phyloP scores from a whole-genome alignment of 2,888 invertebrate species.

The Lepidocyrtoides sp. region DNA sequence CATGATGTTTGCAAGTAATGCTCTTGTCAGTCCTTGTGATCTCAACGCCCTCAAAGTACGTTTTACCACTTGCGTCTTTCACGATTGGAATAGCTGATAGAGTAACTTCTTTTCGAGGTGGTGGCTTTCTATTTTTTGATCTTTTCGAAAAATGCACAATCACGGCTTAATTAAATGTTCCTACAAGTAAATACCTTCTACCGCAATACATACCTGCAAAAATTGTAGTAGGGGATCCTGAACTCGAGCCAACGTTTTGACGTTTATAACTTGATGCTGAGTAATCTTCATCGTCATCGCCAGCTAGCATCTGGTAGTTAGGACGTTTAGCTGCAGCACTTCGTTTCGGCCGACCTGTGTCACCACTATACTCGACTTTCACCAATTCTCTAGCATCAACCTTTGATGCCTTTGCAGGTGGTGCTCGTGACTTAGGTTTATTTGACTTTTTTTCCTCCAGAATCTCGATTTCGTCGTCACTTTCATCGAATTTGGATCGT shows the following conservation, averaged over 20 bases:
- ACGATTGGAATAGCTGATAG: constrained; percentile 77
- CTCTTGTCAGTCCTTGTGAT: constrained; percentile 77
- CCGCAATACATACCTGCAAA: not conserved
- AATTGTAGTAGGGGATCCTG: constrained; percentile 29
- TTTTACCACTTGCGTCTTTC: constrained; percentile 76
- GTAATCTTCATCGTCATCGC: constrained; percentile 73
- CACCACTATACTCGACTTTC: constrained; percentile 69
- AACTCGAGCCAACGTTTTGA: constrained; percentile 18
- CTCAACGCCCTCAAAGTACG: constrained; percentile 76
- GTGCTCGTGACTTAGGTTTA: constrained; percentile 62
- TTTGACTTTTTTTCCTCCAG: constrained; percentile 68
- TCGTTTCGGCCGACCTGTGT: constrained; percentile 69
- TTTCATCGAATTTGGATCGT: constrained; percentile 60
- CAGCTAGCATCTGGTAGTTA: constrained; percentile 71
- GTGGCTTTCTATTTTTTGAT: constrained; percentile 63
- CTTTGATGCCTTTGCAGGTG: constrained; percentile 61
- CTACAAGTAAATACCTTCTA: too few species aligned
- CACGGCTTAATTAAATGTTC: constrained; percentile 8
- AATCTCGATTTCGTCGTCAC: constrained; percentile 76
- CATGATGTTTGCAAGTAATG: constrained; percentile 73
- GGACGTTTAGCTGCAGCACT: constrained; percentile 70
- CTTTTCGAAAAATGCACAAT: constrained; percentile 39
- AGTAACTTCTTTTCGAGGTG: constrained; percentile 72
- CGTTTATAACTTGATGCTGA: constrained; percentile 25
- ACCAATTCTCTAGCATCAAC: constrained; percentile 72